Conservation (phyloP, 2,888 invertebrate species). For the Miltochrista miniata region DNA sequence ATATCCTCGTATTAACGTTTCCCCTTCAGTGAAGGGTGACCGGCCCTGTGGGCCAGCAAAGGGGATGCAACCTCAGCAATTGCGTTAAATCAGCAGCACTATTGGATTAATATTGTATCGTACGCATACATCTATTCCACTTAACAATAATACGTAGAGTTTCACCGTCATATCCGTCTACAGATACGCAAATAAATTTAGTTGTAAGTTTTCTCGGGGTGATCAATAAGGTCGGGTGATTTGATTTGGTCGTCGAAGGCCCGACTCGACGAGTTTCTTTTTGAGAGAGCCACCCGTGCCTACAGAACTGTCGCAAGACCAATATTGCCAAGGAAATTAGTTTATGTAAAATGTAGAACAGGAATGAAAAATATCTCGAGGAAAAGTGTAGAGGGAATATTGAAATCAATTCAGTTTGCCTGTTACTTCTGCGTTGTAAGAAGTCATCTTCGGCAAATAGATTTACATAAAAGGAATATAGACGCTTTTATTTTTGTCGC, state of each 20-base stretch:
- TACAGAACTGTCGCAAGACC: conserved; percentile 80
- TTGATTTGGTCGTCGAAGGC: conserved; percentile 78
- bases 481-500: conserved; percentile 22
- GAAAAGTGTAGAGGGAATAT: conserved; percentile 74
- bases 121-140: conserved; percentile 37
- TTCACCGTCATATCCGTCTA: conserved; percentile 28
- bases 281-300: conserved; percentile 72
- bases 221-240: conserved; percentile 80
- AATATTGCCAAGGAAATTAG: conserved; percentile 83
- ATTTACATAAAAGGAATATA: conserved; percentile 47
- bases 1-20: conserved; percentile 80
- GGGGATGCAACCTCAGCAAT: conserved; percentile 80
- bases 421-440: conserved; percentile 58
- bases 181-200: conserved; percentile 68
- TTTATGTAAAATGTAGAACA: conserved; percentile 83
- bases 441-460: conserved; percentile 58
- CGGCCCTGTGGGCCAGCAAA: conserved; percentile 55
- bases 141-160: conserved; percentile 27
- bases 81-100: conserved; percentile 78
- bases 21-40: conserved; percentile 77
- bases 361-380: conserved; percentile 75
- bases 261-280: conserved; percentile 72
- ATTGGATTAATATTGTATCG: conserved; percentile 74
- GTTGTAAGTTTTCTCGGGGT: conserved; percentile 71
- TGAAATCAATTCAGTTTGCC: conserved; percentile 72